Conservation (phyloP, 2,113 vertebrate genomes). For the Thymallus thymallus region DNA sequence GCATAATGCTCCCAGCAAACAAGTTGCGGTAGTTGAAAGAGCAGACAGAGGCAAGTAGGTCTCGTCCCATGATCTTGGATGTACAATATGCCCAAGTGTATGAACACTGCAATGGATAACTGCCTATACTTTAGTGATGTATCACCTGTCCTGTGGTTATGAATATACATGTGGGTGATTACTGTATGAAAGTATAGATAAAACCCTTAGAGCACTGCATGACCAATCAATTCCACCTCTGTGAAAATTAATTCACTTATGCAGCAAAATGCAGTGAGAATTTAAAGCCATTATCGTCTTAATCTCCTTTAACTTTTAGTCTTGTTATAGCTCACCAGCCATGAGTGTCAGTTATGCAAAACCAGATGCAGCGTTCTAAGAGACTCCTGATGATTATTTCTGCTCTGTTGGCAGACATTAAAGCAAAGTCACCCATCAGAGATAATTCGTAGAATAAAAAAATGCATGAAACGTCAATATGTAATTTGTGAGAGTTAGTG, state of each 20-base stretch:
- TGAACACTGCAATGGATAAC: no score
- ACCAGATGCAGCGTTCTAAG: not conserved
- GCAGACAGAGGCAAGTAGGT: no score
- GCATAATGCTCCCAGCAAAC: no score
- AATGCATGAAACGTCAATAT: not conserved
- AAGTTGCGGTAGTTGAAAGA: no score
- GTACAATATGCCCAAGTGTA: no score
- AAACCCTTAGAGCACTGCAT: slow-evolving; percentile 7
- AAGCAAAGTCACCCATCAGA: not conserved
- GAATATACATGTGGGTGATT: not conserved
- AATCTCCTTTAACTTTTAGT: not conserved
- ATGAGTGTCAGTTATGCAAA: not conserved
- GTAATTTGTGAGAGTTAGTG: not conserved
- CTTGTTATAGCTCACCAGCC: not conserved
- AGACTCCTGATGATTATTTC: slow-evolving; percentile 11
- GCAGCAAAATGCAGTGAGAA: slow-evolving; percentile 7
- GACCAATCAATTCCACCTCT: slow-evolving; percentile 12
- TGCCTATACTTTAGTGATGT: no score
- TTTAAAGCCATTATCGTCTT: slow-evolving; percentile 7
- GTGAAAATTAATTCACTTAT: slow-evolving; percentile 14
- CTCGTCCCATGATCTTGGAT: no score
- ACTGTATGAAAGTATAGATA: not conserved
- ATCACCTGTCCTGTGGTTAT: not conserved
- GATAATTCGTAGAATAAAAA: slow-evolving; percentile 18
- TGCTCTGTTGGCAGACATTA: slow-evolving; percentile 5